phyloP scores from a whole-genome alignment of 2,888 invertebrate genomes.

The Molorchus minor region DNA sequence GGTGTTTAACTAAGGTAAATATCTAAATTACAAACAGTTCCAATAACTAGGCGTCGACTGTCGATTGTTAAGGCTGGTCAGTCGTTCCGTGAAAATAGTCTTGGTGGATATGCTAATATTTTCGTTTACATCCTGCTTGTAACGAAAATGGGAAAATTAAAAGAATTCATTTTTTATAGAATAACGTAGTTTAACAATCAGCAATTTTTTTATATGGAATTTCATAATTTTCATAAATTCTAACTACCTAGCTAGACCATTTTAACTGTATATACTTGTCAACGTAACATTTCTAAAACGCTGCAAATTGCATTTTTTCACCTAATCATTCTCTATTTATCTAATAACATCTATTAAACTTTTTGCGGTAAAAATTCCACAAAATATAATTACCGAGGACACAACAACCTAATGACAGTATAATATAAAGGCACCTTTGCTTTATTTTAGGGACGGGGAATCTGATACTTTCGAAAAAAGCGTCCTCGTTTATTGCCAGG shows the following conservation, averaged over 20 bases:
- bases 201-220: not conserved
- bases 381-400: not conserved
- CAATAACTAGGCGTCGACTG: not conserved
- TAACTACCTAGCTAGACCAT: not conserved
- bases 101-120: no score
- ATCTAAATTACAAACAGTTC: not conserved
- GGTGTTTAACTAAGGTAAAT: not conserved
- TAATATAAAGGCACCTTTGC: not conserved
- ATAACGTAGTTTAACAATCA: not conserved
- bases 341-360: not conserved
- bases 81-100: no score
- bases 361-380: not conserved
- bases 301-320: not conserved
- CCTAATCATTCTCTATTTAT: not conserved
- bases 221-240: not conserved
- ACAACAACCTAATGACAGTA: not conserved
- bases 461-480: not conserved
- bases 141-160: no score
- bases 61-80: not conserved
- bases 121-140: no score
- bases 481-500: not conserved
- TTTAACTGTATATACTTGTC: not conserved
- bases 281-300: not conserved
- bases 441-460: not conserved
- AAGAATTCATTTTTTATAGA: no score